Evolutionary conservation across 2,888 invertebrate genomes (phyloP), one percentile per base, ranked within the genome.

Genomic region (Seira musarum): DNA sequence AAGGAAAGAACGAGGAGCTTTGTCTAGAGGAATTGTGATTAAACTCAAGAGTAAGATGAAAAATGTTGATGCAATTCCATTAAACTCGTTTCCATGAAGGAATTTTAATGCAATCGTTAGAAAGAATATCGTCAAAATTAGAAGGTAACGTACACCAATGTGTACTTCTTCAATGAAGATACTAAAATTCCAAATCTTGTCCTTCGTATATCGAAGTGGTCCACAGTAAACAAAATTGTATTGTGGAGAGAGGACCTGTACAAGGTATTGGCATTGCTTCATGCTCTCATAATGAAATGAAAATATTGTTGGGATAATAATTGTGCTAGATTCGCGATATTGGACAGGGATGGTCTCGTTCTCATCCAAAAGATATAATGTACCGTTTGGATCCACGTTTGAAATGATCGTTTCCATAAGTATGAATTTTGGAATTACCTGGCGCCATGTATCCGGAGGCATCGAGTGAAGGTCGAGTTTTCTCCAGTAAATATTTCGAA

Each of bases 221-320:
- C 53, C 53, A 53, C 53, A 53, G 53, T 53, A 53, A 3, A 53
- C 15, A 13, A 53, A 53, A 53, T 53, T 53, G 13, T 53, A 53
- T 13, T 2, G 3, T 2, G 17, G 53, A 2, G 53, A 53, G 53
- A 13, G 53, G 17, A 53, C 13, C 53, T 13, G 53, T 13, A 17
- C 53, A 13, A 53, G n/a, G 17, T 53, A 53, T n/a, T 17, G 53
- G 17, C 53, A 8, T 53, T 13, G 53, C 15, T 53, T 53, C 53
- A 53, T 53, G 15, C 13, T 8, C 6, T 53, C 53, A 13, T 53
- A 53, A 13, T 53, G 3, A 53, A 53, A 53, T 13, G 53, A 53
- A 53, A n/a, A 53, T 8, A 53, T 53, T 3, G 13, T 13, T 2
- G 53, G 3, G 6, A n/a, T 17, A 15, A 17, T 3, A 17, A 53